These are phyloP conservation scores for Charina bottae DNA, from an alignment of 2,113 vertebrate genomes.

Conservation along the genomic window DNA sequence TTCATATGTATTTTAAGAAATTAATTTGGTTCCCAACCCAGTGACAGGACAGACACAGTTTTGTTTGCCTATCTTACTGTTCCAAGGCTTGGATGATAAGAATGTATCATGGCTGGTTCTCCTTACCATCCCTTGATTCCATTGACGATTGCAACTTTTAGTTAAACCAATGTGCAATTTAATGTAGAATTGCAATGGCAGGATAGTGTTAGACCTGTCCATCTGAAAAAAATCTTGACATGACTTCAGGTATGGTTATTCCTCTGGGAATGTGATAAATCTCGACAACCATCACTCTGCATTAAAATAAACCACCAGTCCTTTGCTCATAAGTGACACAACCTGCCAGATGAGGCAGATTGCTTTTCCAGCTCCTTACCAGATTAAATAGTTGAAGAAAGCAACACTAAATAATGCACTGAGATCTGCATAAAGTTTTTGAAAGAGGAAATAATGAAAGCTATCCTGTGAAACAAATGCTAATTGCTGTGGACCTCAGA, in stretches of 20 bases:
- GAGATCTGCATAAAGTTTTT: slow-evolving; percentile 31
- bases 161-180: neutral
- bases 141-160: neutral
- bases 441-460: slow-evolving; percentile 39
- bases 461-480: slow-evolving; percentile 40
- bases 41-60: neutral
- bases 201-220: neutral
- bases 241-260: neutral
- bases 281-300: neutral
- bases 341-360: neutral
- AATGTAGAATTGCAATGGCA: neutral
- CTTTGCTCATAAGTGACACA: slow-evolving; percentile 13
- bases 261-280: neutral
- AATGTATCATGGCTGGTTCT: neutral
- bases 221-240: neutral
- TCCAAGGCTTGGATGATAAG: neutral
- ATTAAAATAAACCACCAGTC: neutral
- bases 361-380: neutral
- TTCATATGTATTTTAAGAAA: neutral
- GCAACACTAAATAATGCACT: slow-evolving; percentile 7
- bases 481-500: slow-evolving; percentile 29
- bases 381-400: slow-evolving; percentile 20
- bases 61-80: neutral
- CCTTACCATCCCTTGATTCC: neutral
- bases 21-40: neutral